Conservation (phyloP, 1,140 invertebrate species). For the Musca vetustissima region DNA sequence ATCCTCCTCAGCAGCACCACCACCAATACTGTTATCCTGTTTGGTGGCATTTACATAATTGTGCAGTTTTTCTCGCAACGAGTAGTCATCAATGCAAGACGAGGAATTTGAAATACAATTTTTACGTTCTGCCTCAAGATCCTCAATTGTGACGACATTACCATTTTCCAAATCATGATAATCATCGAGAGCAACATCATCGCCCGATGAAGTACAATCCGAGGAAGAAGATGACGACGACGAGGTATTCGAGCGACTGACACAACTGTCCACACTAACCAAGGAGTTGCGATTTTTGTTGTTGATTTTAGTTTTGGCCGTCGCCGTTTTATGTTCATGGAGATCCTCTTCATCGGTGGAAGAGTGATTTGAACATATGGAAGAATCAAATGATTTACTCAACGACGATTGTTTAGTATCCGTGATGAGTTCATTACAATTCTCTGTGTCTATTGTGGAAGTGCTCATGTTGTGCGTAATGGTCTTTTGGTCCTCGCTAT, state of each 20-base stretch:
- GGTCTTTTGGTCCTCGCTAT: conserved; percentile 1
- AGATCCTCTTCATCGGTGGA: conserved; percentile 28
- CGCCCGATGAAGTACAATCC: conserved; percentile 34
- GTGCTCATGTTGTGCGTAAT: conserved; percentile 25
- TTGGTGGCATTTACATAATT: conserved; percentile 34
- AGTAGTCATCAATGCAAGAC: conserved; percentile 42
- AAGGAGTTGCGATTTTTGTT: conserved; percentile 45
- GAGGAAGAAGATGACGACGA: conserved; percentile 30
- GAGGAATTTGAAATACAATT: conserved; percentile 33
- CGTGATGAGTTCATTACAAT: conserved; percentile 20
- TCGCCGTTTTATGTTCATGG: conserved; percentile 11
- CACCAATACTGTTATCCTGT: conserved; percentile 4
- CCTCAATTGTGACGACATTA: conserved; percentile 34
- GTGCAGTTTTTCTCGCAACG: conserved; percentile 47
- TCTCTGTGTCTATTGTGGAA: conserved; percentile 26
- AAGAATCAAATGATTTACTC: conserved; percentile 13
- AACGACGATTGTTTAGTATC: not conserved
- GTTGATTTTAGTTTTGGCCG: conserved; percentile 6
- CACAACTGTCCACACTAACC: conserved; percentile 51
- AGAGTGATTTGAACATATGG: conserved; percentile 25
- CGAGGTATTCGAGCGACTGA: conserved; percentile 38
- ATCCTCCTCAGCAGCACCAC: not conserved
- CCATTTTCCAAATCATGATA: conserved; percentile 50
- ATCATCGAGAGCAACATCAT: conserved; percentile 41
- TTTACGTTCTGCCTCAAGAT: conserved; percentile 28